Conservation (phyloP, 2,888 invertebrate genomes). For the Dolichopus griseipennis region DNA sequence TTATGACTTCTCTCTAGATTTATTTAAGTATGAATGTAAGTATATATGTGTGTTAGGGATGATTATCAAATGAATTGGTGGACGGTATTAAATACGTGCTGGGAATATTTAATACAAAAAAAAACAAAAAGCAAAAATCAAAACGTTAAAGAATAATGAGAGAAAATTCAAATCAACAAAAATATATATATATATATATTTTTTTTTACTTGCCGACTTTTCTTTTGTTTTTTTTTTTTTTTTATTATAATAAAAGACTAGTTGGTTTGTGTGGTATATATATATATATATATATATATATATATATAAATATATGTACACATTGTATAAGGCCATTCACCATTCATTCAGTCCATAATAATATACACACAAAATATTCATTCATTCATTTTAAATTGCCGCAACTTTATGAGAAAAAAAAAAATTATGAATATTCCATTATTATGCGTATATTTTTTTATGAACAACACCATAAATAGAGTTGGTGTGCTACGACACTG, state of each 20-base stretch:
- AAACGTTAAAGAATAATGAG: too few relatives aligned
- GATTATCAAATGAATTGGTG: neutral
- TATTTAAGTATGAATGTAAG: too few relatives aligned
- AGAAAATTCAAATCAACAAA: too few relatives aligned
- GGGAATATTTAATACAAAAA: neutral
- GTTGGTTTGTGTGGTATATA: too few relatives aligned
- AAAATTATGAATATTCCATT: neutral
- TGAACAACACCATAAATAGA: neutral
- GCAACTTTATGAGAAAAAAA: neutral
- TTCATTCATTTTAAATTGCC: neutral
- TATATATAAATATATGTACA: too few relatives aligned
- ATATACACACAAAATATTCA: neutral
- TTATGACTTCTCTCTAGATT: neutral
- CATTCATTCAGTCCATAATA: neutral
- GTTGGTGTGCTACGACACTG: neutral
- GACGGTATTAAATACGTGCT: conserved; percentile 3
- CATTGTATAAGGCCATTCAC: conserved; percentile 1
- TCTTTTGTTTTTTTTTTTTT: neutral
- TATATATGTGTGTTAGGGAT: neutral
- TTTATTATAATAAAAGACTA: neutral
- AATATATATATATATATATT: too few relatives aligned
- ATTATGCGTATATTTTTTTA: neutral
- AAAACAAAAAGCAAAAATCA: too few relatives aligned
- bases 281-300: too few relatives aligned
- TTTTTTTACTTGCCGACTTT: too few relatives aligned